These are phyloP conservation scores for Drosophila crucigera DNA, from an alignment of 2,888 invertebrate genomes.

Conservation along the genomic window DNA sequence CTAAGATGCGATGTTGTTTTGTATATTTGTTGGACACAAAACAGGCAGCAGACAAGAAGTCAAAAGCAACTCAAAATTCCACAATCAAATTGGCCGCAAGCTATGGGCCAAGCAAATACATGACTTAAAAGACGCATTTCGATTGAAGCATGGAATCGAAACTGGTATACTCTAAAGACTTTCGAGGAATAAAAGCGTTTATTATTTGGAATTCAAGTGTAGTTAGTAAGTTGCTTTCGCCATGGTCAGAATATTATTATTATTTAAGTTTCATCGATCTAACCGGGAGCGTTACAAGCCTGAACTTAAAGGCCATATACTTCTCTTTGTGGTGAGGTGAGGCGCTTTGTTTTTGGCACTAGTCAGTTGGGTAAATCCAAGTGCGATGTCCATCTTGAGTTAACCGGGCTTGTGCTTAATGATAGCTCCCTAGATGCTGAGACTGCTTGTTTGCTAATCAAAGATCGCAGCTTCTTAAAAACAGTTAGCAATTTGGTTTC, in stretches of 20 bases:
- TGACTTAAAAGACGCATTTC: conserved; percentile 31
- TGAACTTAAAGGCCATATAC: not conserved
- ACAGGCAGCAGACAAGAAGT: conserved; percentile 30
- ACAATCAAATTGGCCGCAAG: conserved; percentile 71
- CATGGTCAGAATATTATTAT: not conserved
- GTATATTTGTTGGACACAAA: conserved; percentile 46
- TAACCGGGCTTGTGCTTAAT: conserved; percentile 62
- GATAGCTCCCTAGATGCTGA: conserved; percentile 57
- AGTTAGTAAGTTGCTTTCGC: too few species aligned
- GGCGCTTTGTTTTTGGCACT: conserved; percentile 53
- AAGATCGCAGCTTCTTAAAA: conserved; percentile 70
- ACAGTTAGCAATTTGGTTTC: conserved; percentile 67
- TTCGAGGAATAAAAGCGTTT: not conserved
- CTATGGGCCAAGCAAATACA: conserved; percentile 77
- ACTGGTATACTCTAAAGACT: conserved; percentile 44
- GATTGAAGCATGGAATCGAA: conserved; percentile 7
- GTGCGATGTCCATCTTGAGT: conserved; percentile 51
- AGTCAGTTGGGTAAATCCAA: conserved; percentile 49
- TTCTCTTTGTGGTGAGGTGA: not conserved
- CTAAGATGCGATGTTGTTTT: conserved; percentile 36
- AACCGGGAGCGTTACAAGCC: not conserved
- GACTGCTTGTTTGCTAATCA: conserved; percentile 76
- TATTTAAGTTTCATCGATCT: not conserved
- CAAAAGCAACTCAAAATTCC: conserved; percentile 72
- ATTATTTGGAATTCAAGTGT: not conserved